Evolutionary conservation across 2,888 invertebrate species (phyloP).

Genomic region (Nasonia oneida): DNA sequence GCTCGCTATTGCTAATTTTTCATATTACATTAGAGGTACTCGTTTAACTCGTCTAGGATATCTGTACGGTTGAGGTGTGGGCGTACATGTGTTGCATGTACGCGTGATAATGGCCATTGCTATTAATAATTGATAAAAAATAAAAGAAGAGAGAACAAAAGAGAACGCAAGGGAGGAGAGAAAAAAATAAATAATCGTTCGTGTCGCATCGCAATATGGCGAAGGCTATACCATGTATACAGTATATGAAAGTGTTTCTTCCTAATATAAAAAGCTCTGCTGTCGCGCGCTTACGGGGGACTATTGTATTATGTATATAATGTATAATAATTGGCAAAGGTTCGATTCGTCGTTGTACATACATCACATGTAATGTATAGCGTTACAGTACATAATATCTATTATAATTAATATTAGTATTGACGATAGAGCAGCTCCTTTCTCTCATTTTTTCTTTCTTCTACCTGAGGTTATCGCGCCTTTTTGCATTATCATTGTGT

Average conservation of each 20-base stretch:
- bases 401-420: constrained; percentile 52
- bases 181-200: constrained; percentile 20
- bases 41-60: constrained; percentile 1
- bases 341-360: constrained; percentile 27
- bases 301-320: not conserved
- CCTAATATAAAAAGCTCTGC: not conserved
- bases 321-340: constrained; percentile 20
- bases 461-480: constrained; percentile 26
- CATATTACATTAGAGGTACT: not conserved
- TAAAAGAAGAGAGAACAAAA: not conserved
- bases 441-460: constrained; percentile 11
- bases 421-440: constrained; percentile 9
- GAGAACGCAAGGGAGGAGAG: not conserved
- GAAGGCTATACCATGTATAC: constrained; percentile 14
- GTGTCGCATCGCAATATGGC: constrained; percentile 27
- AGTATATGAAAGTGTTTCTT: not conserved
- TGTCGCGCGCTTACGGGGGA: not conserved
- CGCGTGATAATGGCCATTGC: constrained; percentile 13
- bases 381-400: not conserved
- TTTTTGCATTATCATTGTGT: not conserved
- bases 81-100: not conserved
- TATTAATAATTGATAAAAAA: not conserved
- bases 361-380: constrained; percentile 1
- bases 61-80: constrained; percentile 11
- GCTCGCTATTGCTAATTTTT: constrained; percentile 10